phyloP scores from a whole-genome alignment of 1,140 invertebrate genomes.

The Drosophila mojavensis region DNA sequence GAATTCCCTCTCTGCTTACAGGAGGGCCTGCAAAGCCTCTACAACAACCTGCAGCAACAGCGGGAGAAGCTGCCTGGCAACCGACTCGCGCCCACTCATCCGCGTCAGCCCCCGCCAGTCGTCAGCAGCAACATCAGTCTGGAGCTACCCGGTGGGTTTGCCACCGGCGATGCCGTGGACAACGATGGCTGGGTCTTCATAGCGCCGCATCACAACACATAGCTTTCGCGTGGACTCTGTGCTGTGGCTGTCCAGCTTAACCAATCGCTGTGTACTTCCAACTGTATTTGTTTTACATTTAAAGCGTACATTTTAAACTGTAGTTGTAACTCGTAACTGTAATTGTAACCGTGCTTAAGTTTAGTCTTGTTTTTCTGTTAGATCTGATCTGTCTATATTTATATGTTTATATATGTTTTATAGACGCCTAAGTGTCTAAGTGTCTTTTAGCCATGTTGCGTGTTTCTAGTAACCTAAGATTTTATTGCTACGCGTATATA shows the following conservation, averaged over 20 bases:
- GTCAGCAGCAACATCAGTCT: conserved; percentile 14
- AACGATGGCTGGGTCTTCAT: conserved; percentile 70
- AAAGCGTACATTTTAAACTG: conserved; percentile 7
- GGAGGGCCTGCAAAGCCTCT: conserved; percentile 69
- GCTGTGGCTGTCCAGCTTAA: conserved; percentile 5
- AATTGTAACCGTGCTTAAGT: conserved; percentile 13
- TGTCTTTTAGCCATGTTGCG: conserved; percentile 36
- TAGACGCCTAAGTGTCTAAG: conserved; percentile 2
- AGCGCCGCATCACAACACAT: conserved; percentile 54
- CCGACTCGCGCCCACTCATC: conserved; percentile 33
- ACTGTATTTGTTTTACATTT: conserved; percentile 30
- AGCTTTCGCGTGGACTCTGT: conserved; percentile 5
- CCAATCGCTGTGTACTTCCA: conserved; percentile 38
- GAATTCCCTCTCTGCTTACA: not conserved
- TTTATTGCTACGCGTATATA: conserved; percentile 16
- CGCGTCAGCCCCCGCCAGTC: conserved; percentile 9
- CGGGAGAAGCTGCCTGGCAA: conserved; percentile 58
- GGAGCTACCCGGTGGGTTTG: not conserved
- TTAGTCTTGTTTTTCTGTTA: conserved; percentile 14
- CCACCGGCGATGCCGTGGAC: conserved; percentile 40
- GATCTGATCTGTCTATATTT: conserved; percentile 9
- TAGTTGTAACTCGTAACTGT: conserved; percentile 6
- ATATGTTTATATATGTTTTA: not conserved
- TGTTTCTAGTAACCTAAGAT: conserved; percentile 37
- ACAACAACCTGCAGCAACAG: conserved; percentile 73